Conservation (phyloP, 2,113 vertebrate genomes). For the Ceuthmochares aereus region DNA sequence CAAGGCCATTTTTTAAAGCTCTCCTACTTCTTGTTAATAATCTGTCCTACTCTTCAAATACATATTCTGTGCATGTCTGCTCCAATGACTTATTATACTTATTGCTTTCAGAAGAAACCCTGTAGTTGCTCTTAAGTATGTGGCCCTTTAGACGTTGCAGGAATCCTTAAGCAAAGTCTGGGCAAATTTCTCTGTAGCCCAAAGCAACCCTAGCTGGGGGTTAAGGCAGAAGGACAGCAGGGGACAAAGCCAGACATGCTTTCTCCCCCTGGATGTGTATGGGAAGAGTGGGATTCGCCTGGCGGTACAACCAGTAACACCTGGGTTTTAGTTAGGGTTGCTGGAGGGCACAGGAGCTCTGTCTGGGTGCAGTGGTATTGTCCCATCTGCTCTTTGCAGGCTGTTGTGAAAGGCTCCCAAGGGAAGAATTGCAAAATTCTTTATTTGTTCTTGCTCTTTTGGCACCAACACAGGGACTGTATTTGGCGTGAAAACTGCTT, state of each 20-base stretch:
- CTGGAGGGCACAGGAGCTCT: not conserved
- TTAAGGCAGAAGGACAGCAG: not conserved
- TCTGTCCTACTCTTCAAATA: not conserved
- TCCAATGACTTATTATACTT: not conserved
- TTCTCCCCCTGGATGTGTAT: rapidly evolving
- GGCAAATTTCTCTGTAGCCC: not conserved
- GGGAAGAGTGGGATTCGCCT: not conserved
- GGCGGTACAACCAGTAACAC: not conserved
- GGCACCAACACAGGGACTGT: not conserved
- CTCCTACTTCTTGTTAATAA: not conserved
- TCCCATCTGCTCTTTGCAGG: slow-evolving; percentile 3
- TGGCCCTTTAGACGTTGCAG: not conserved
- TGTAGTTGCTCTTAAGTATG: not conserved
- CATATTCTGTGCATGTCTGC: not conserved
- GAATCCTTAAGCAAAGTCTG: not conserved
- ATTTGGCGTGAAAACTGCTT: not conserved
- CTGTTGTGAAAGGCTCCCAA: not conserved
- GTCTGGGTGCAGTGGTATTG: not conserved
- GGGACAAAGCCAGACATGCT: not conserved
- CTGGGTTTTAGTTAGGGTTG: not conserved
- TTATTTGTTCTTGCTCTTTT: slow-evolving; percentile 17
- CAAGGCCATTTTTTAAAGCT: not conserved
- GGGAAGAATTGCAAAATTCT: not conserved
- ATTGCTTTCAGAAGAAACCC: not conserved
- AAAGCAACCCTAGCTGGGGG: not conserved